A percentile compares a stretch with the other conserved stretches of the same genome.
These are phyloP conservation scores for Alloscopus bannaensis DNA, from an alignment of 2,888 invertebrate species.

Conservation along the genomic window DNA sequence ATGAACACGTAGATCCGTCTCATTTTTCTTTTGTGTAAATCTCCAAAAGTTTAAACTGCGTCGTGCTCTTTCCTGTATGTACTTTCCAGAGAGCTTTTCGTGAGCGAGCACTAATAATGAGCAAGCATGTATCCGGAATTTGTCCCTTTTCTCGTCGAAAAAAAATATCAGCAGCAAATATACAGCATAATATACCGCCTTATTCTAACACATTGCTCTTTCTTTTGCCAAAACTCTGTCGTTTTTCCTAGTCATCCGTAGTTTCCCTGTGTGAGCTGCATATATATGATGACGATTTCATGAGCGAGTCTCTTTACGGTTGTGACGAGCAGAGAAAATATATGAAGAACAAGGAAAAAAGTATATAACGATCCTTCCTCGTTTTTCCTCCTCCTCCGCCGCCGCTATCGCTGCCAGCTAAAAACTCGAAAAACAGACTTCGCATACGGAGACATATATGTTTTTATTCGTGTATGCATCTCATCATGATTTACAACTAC, in stretches of 20 bases:
- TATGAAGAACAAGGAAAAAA: constrained; percentile 32
- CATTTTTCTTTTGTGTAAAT: constrained; percentile 36
- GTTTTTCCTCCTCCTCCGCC: too few species aligned
- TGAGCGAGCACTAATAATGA: constrained; percentile 9
- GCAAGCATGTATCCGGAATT: constrained; percentile 24
- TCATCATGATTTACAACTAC: constrained; percentile 52
- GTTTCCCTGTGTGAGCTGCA: constrained; percentile 1
- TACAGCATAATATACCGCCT: too few species aligned
- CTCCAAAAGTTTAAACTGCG: constrained; percentile 12
- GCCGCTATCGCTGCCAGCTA: constrained; percentile 35
- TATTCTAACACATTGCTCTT: not conserved
- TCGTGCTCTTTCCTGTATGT: not conserved
- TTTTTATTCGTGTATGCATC: constrained; percentile 25
- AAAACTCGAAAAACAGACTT: too few species aligned
- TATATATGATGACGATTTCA: constrained; percentile 1
- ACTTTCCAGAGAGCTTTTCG: not conserved
- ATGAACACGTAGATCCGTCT: constrained; percentile 26
- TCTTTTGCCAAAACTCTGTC: not conserved
- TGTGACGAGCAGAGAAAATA: not conserved
- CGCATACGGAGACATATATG: too few species aligned
- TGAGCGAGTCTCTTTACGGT: not conserved
- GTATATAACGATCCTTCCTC: constrained; percentile 40
- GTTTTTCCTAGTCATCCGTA: constrained; percentile 20
- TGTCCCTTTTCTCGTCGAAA: not conserved
- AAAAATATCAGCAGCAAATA: too few species aligned